Evolutionary conservation across 1,140 invertebrate species (phyloP).

Genomic region (Leptopilina clavipes): DNA sequence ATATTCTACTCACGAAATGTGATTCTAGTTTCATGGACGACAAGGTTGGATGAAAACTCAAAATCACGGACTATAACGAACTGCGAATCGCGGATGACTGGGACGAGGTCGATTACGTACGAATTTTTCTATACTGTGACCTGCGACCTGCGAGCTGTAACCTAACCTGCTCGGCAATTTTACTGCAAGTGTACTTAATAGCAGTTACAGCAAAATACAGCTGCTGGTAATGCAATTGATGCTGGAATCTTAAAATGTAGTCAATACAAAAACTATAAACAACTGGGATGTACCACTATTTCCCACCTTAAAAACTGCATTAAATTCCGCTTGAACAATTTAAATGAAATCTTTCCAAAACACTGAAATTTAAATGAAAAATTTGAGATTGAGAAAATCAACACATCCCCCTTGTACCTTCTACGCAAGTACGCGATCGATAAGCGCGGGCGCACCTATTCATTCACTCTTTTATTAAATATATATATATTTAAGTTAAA

Average conservation of each 20-base stretch:
- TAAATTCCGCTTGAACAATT: too few relatives aligned
- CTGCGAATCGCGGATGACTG: not conserved
- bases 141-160: not conserved
- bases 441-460: not conserved
- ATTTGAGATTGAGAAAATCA: not conserved
- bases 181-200: not conserved
- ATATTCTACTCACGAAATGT: too few relatives aligned
- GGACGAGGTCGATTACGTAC: not conserved
- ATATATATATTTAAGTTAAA: not conserved
- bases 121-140: not conserved
- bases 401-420: not conserved
- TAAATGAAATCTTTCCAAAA: not conserved
- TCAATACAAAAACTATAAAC: too few relatives aligned
- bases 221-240: not conserved
- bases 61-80: not conserved
- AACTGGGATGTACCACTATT: too few relatives aligned
- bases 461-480: too few relatives aligned
- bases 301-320: too few relatives aligned
- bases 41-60: not conserved
- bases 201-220: not conserved
- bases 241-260: too few relatives aligned
- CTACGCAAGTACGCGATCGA: not conserved
- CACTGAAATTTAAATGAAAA: not conserved
- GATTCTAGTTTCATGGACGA: too few relatives aligned
- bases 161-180: not conserved